Evolutionary conservation across 2,888 invertebrate species (phyloP).

Genomic region (Flexamia atlantica): DNA sequence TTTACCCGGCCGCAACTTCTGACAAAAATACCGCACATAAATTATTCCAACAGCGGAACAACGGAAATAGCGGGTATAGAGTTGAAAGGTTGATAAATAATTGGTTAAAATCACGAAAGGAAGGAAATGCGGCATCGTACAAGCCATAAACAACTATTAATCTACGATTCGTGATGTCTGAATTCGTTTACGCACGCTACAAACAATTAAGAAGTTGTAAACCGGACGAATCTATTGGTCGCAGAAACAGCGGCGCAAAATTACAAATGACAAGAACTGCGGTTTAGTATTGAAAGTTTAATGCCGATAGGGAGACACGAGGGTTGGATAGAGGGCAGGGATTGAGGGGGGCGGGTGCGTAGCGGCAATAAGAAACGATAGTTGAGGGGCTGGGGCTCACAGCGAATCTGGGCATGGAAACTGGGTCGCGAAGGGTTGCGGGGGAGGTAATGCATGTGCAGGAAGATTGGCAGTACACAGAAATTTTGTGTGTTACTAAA

Average conservation of each 20-base stretch:
- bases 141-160: conserved; percentile 35
- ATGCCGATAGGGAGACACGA: background rate
- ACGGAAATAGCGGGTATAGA: background rate
- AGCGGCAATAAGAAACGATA: conserved; percentile 11
- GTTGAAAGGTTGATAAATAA: conserved; percentile 36
- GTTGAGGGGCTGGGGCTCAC: conserved; percentile 2
- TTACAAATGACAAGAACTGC: conserved; percentile 1
- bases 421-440: background rate
- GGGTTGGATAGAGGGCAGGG: background rate
- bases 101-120: conserved; percentile 20
- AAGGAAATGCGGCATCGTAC: conserved; percentile 9
- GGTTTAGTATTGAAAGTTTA: conserved; percentile 25
- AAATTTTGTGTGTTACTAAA: no score
- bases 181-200: background rate
- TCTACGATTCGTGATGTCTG: background rate
- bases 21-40: background rate
- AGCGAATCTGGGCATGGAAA: background rate
- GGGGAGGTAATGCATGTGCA: no score
- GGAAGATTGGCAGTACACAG: no score
- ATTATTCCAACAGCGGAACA: background rate
- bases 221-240: conserved; percentile 29
- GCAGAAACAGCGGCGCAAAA: background rate
- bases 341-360: background rate
- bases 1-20: no score
- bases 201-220: conserved; percentile 47